A percentile compares a stretch with the other conserved stretches of the same genome.
These are phyloP conservation scores for Choloepus hoffmanni DNA, from an alignment of 2,113 vertebrate species.

Conservation along the genomic window DNA sequence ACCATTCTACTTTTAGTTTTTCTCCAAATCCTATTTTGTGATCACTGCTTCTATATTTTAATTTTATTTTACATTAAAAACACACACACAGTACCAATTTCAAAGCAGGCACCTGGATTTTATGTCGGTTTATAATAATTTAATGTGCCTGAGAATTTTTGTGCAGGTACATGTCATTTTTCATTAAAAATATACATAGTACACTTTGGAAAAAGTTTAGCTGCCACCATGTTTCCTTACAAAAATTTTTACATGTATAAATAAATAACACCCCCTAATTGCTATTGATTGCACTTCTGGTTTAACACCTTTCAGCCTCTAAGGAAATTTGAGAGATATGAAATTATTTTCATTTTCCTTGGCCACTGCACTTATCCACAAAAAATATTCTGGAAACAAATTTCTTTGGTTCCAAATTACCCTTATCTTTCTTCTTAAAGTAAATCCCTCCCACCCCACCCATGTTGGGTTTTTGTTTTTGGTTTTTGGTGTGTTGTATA, in stretches of 20 bases:
- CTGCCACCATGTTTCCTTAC: constrained; percentile 59
- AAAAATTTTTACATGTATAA: constrained; percentile 59
- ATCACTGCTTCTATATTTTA: constrained; percentile 21
- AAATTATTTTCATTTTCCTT: constrained; percentile 51
- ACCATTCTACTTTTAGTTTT: not conserved
- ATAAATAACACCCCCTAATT: constrained; percentile 75
- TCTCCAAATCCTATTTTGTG: not conserved
- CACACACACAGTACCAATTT: not conserved
- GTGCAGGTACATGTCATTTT: too few relatives aligned
- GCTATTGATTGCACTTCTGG: constrained; percentile 79
- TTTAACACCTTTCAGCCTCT: constrained; percentile 60
- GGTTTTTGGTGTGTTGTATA: constrained; percentile 61
- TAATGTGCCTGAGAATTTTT: constrained; percentile 28
- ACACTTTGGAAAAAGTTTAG: too few relatives aligned
- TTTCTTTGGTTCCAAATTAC: constrained; percentile 63
- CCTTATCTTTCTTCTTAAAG: constrained; percentile 58
- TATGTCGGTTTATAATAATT: constrained; percentile 77
- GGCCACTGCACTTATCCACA: constrained; percentile 55
- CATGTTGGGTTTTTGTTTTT: not conserved
- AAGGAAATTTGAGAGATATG: constrained; percentile 73
- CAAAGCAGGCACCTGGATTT: constrained; percentile 81
- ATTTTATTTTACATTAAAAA: constrained; percentile 21
- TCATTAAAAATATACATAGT: too few relatives aligned
- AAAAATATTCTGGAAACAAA: constrained; percentile 53
- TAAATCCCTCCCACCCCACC: constrained; percentile 35